phyloP scores from a whole-genome alignment of 1,140 invertebrate genomes.

The Scaptodrosophila lebanonensis region DNA sequence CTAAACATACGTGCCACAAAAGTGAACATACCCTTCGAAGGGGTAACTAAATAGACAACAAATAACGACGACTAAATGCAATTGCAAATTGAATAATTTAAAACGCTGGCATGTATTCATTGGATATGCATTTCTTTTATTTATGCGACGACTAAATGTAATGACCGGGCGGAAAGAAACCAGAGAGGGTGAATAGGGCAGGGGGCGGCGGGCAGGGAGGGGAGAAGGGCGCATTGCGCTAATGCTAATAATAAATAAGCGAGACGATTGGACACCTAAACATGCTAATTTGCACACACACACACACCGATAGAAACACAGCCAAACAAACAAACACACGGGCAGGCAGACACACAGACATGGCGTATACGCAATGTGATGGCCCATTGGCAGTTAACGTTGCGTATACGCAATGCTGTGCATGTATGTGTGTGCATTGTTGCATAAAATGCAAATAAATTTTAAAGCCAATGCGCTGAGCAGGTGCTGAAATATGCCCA shows the following conservation, averaged over 20 bases:
- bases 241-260: background rate
- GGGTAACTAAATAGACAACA: no score
- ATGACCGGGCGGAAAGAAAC: no score
- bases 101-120: no score
- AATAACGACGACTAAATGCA: no score
- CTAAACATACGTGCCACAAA: no score
- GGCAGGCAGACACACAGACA: conserved; percentile 18
- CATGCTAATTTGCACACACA: conserved; percentile 26
- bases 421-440: conserved; percentile 3
- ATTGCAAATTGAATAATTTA: no score
- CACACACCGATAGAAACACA: conserved; percentile 1
- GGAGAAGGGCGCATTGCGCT: conserved; percentile 15
- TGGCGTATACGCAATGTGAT: conserved; percentile 56
- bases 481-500: conserved; percentile 47
- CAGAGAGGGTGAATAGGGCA: no score
- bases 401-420: background rate
- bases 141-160: no score
- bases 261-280: background rate
- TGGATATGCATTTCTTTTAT: no score
- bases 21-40: no score
- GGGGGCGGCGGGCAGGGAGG: no score
- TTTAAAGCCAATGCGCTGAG: background rate
- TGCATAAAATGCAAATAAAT: conserved; percentile 8
- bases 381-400: conserved; percentile 14
- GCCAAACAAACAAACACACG: background rate